Conservation (phyloP, 2,113 vertebrate species). For the Tragelaphus scriptus region DNA sequence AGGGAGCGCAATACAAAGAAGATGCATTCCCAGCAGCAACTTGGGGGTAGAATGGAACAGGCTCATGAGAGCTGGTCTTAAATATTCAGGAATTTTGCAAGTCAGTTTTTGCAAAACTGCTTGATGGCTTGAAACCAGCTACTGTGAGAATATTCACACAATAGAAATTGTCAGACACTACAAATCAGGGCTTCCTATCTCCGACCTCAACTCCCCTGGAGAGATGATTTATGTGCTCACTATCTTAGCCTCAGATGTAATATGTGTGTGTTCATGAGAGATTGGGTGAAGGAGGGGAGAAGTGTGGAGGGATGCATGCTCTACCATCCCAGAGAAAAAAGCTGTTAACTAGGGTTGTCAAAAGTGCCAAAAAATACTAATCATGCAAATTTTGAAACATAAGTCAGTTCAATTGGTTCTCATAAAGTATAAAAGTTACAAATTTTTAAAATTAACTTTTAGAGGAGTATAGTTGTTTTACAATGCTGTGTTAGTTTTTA, state of each 20-base stretch:
- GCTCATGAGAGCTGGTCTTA: not conserved
- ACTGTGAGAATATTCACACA: not conserved
- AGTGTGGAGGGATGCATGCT: not conserved
- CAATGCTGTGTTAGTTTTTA: not conserved
- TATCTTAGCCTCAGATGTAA: not conserved
- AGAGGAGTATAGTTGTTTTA: not conserved
- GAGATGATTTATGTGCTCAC: not conserved
- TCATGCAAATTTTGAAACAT: constrained; percentile 1
- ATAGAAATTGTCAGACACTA: not conserved
- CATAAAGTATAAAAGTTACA: not conserved
- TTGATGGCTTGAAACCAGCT: not conserved
- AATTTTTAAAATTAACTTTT: not conserved
- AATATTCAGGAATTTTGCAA: not conserved
- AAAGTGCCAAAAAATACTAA: not conserved
- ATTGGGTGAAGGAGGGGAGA: not conserved
- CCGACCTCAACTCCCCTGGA: fast-evolving
- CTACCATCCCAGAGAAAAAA: not conserved
- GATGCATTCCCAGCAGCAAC: not conserved
- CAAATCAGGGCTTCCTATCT: not conserved
- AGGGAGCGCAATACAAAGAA: not conserved
- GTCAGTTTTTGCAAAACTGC: not conserved
- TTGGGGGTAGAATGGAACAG: not conserved
- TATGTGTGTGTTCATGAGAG: not conserved
- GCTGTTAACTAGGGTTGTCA: not conserved
- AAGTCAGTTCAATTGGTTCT: not conserved